A percentile compares a stretch with the other conserved stretches of the same genome.
Conservation (phyloP, 2,888 invertebrate genomes). For the Lasioglossum villosulum region DNA sequence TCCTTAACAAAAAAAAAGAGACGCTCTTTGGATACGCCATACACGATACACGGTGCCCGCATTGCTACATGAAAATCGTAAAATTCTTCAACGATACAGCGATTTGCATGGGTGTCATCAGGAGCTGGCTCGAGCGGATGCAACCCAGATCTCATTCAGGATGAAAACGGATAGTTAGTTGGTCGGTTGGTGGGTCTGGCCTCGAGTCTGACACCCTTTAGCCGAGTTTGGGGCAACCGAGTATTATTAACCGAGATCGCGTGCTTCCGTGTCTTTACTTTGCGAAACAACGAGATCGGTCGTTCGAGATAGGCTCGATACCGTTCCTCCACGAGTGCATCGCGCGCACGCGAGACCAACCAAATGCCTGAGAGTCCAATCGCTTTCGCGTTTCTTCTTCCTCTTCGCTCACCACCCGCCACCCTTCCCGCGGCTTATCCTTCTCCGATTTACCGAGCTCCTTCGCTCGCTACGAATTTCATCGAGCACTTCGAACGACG, state of each 20-base stretch:
- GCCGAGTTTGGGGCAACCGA: slow-evolving; percentile 75
- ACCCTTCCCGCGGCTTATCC: not conserved
- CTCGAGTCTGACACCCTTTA: slow-evolving; percentile 75
- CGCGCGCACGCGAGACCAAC: not conserved
- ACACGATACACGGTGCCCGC: no score
- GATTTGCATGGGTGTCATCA: not conserved
- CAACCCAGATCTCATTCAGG: not conserved
- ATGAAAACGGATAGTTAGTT: not conserved
- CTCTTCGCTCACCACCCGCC: not conserved
- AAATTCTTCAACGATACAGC: not conserved
- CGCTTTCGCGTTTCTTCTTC: not conserved
- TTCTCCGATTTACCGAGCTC: not conserved
- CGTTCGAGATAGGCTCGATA: slow-evolving; percentile 11
- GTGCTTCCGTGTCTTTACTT: slow-evolving; percentile 68
- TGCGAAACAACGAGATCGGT: slow-evolving; percentile 63
- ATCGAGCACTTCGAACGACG: not conserved
- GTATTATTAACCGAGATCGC: slow-evolving; percentile 78
- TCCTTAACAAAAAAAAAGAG: no score
- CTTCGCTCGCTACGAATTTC: not conserved
- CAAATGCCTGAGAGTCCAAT: not conserved
- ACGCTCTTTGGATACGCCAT: no score
- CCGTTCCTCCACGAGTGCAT: not conserved
- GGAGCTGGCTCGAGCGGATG: not conserved
- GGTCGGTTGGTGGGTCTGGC: not conserved
- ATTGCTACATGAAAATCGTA: not conserved